Conservation (phyloP, 1,140 invertebrate genomes). For the Bombus terrestris region DNA sequence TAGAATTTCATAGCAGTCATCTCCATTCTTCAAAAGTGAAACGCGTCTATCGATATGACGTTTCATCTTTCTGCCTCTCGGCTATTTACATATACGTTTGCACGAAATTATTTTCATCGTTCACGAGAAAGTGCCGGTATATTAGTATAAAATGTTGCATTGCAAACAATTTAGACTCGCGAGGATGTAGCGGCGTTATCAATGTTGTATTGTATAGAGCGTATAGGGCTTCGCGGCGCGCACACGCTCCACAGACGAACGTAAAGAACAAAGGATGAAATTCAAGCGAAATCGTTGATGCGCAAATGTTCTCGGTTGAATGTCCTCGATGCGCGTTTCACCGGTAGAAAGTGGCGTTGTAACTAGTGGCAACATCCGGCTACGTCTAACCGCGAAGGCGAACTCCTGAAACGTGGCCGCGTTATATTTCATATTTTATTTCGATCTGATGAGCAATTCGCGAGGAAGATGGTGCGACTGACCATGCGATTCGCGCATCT, state of each 20-base stretch:
- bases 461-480: background rate
- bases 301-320: slow-evolving; percentile 7
- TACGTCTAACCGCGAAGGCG: background rate
- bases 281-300: slow-evolving; percentile 21
- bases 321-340: background rate
- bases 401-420: background rate
- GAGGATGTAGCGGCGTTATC: background rate
- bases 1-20: background rate
- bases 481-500: background rate
- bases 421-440: background rate
- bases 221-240: background rate
- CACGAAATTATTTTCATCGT: background rate
- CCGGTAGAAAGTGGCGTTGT: slow-evolving; percentile 11
- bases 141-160: background rate
- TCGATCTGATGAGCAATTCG: too few relatives aligned
- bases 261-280: slow-evolving; percentile 33
- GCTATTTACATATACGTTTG: slow-evolving; percentile 10
- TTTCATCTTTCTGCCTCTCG: background rate
- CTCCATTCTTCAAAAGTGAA: slow-evolving; percentile 6
- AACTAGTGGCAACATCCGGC: slow-evolving; percentile 17
- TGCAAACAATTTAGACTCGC: background rate
- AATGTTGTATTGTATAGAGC: background rate
- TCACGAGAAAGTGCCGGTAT: background rate
- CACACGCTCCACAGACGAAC: background rate
- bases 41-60: background rate